Evolutionary conservation across 2,888 invertebrate species (phyloP).

Genomic region (Hypomecis punctinalis): DNA sequence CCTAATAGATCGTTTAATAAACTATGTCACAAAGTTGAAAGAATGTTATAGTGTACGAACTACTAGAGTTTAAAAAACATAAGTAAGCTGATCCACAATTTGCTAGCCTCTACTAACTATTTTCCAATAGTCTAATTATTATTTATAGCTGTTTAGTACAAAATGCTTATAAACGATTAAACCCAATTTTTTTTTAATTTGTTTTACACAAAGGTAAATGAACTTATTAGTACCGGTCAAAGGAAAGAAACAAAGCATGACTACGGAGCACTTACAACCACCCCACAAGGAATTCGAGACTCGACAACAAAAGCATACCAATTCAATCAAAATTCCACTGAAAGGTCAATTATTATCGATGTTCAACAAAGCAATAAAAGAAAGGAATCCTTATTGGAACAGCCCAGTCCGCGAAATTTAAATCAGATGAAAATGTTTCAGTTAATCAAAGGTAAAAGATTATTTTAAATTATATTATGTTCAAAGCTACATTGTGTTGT

Average conservation of each 20-base stretch:
- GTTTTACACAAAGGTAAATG: neutral
- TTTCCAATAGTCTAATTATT: too few relatives aligned
- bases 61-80: too few relatives aligned
- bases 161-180: too few relatives aligned
- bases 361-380: constrained; percentile 34
- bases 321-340: constrained; percentile 30
- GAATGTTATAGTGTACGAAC: too few relatives aligned
- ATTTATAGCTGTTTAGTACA: too few relatives aligned
- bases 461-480: constrained; percentile 40
- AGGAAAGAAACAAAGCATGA: constrained; percentile 11
- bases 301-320: constrained; percentile 25
- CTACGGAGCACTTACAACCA: neutral
- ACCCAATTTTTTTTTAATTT: neutral
- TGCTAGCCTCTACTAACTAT: too few relatives aligned
- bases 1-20: too few relatives aligned
- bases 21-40: too few relatives aligned
- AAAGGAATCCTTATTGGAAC: constrained; percentile 40
- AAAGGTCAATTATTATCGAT: constrained; percentile 28
- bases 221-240: neutral
- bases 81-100: too few relatives aligned
- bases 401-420: constrained; percentile 51
- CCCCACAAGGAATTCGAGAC: constrained; percentile 21
- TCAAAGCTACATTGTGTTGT: neutral
- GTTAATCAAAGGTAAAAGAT: constrained; percentile 67
- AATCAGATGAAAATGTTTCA: constrained; percentile 60